Evolutionary conservation across 2,888 invertebrate species (phyloP).

Genomic region (Stenodema calcarata): DNA sequence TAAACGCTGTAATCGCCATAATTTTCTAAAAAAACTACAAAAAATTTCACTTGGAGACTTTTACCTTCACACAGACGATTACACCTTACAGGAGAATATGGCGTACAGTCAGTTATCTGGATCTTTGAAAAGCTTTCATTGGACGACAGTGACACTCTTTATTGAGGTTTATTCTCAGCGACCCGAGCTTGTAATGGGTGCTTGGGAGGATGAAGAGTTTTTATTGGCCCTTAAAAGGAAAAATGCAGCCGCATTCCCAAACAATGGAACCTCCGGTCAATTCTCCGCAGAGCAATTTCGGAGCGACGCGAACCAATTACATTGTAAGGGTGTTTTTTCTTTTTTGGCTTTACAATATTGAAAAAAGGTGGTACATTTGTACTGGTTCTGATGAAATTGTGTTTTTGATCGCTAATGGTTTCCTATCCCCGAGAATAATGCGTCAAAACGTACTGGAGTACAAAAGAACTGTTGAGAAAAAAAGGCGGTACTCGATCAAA

Average conservation of each 20-base stretch:
- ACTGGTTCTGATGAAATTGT: not conserved
- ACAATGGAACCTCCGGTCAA: conserved; percentile 15
- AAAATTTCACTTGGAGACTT: too few species aligned
- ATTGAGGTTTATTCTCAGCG: conserved; percentile 6
- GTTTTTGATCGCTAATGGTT: not conserved
- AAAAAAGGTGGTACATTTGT: not conserved
- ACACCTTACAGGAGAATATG: not conserved
- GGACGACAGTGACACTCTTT: conserved; percentile 17
- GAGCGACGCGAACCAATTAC: not conserved
- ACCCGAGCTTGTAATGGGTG: not conserved
- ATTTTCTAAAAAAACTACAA: too few species aligned
- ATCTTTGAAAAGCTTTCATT: not conserved
- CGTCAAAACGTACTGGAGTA: not conserved
- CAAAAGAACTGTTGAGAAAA: not conserved
- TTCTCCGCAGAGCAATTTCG: conserved; percentile 6
- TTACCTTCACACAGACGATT: too few species aligned
- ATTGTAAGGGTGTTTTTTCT: not conserved
- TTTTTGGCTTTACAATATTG: not conserved
- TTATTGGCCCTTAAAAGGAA: conserved; percentile 19
- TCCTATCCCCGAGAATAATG: not conserved
- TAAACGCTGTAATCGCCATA: too few species aligned
- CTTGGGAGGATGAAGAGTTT: conserved; percentile 1
- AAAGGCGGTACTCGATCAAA: conserved; percentile 6
- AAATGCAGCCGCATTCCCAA: conserved; percentile 21
- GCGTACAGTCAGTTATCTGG: not conserved